Base-by-base conservation (phyloP, 2,888 invertebrate species). In the Microctonus hyperodae region DNA sequence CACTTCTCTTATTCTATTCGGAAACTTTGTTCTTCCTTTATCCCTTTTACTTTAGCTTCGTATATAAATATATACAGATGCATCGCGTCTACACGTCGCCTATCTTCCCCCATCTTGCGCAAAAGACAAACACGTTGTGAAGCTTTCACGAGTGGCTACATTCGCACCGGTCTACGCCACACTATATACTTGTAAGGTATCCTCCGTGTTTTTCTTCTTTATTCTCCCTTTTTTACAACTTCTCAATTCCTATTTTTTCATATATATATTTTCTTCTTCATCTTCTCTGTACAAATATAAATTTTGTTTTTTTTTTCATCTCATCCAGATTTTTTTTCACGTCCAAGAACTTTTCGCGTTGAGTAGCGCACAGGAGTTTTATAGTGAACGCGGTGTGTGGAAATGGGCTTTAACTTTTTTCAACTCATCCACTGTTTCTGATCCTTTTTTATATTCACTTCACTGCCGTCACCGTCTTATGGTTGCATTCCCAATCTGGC, bases 71-170 rank as follows among this genome's bases (percentile, higher is more conserved):
- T 44, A 44, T 44, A 44, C 44, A 44, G 44, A 44, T 44, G 16
- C 44, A 44, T 44, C 16, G 44, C 48, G 33, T 48, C 40, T 9
- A 37, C n/a, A 44, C 63, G 56, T 40, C 37, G 35, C 58, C 58
- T 37, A 37, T 40, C 40, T 22, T n/a, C 40, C 40, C 51, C 53
- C 65, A 20, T 28, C 16, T 64, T 51, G 63, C 59, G 67, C 60
- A 69, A 68, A 76, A 76, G 75, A 76, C 74, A 79, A 78, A 78
- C 75, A 74, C 69, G 70, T 67, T 66, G 44, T 44, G 70, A 70
- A 72, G 73, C 75, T 75, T 76, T 77, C 73, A 74, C 74, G 74
- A 76, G 73, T 70, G 72, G 74, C 71, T 74, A 72, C 72, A 68
- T 73, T 70, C 65, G 70, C 62, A 66, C 65, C 62, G 63, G 69